Percentiles rank a stretch among this genome's conserved stretches.
Evolutionary conservation across 2,888 invertebrate species (phyloP).

Genomic region (Philereme transversata): DNA sequence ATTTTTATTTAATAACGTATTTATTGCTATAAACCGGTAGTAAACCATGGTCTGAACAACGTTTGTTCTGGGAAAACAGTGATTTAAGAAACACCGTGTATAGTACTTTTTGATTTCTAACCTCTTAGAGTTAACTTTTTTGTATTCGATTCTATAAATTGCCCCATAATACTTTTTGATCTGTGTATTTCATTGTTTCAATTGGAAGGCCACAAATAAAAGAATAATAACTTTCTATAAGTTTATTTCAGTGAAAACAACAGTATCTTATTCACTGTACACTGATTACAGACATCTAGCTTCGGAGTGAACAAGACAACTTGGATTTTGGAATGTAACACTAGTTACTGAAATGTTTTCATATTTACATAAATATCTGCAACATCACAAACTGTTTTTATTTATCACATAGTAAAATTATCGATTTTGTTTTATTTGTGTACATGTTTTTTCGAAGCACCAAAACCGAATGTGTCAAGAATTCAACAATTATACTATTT

Average conservation of each 20-base stretch:
- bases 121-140: no score
- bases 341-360: constrained; percentile 60
- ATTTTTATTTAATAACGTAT: no score
- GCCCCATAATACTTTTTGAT: no score
- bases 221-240: constrained; percentile 67
- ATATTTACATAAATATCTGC: constrained; percentile 64
- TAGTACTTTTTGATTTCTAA: no score
- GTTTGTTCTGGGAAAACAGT: no score
- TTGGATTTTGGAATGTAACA: constrained; percentile 75
- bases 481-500: constrained; percentile 48
- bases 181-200: no score
- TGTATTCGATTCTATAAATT: no score
- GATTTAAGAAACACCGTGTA: no score
- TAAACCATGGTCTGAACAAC: no score
- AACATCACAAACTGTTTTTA: constrained; percentile 41
- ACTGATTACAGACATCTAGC: constrained; percentile 56
- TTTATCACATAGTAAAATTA: constrained; percentile 40
- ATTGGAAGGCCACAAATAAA: constrained; percentile 40
- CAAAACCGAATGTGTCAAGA: constrained; percentile 48
- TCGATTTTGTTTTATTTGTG: constrained; percentile 60
- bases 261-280: constrained; percentile 70
- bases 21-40: no score
- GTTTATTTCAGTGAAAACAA: constrained; percentile 79
- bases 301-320: constrained; percentile 55
- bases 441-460: constrained; percentile 60